phyloP scores from a whole-genome alignment of 2,113 vertebrate genomes.

The Alectura lathami region DNA sequence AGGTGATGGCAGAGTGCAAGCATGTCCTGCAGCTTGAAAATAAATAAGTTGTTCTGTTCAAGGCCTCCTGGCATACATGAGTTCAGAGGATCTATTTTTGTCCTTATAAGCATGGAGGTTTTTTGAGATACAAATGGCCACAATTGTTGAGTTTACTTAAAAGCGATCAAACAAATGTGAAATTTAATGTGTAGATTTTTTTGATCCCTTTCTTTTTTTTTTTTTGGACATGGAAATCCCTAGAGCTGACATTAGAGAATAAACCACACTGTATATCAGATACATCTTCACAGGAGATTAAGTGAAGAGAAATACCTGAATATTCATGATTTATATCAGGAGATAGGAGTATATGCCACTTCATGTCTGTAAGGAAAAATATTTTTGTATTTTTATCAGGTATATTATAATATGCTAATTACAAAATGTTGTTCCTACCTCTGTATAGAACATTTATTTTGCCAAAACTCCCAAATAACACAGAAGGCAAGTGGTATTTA shows the following conservation, averaged over 20 bases:
- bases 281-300: background rate
- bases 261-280: background rate
- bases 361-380: background rate
- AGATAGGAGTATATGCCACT: background rate
- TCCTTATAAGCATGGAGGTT: background rate
- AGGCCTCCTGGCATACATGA: fast-evolving
- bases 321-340: background rate
- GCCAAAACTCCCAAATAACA: background rate
- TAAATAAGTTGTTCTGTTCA: background rate
- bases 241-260: background rate
- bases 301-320: background rate
- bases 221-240: background rate
- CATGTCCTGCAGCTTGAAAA: background rate
- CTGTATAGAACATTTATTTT: background rate
- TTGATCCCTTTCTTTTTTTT: fast-evolving
- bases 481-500: background rate
- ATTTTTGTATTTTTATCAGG: background rate
- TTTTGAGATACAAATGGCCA: background rate
- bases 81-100: background rate
- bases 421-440: background rate
- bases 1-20: background rate
- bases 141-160: background rate
- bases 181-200: background rate
- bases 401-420: background rate
- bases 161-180: background rate